Evolutionary conservation across 2,113 vertebrate species (phyloP), one percentile per base, ranked within the genome.

Genomic region (Lates calcarifer): DNA sequence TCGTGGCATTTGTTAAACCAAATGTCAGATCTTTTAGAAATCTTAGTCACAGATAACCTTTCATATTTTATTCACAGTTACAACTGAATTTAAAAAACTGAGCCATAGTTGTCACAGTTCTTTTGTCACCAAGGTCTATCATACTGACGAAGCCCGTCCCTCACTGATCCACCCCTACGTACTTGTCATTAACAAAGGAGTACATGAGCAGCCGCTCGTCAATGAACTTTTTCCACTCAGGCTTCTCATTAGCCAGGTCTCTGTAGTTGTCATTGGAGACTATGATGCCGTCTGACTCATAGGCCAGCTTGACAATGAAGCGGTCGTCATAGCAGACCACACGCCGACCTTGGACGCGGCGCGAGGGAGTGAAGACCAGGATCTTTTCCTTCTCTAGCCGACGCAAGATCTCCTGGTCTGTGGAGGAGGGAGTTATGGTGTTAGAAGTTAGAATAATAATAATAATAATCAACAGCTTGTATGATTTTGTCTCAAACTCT

Each of bases 151-250:
- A 73, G 1, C 5, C 13, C 0, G 7, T 9, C 49, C 14, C 45
- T 28, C 20, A 0, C 9, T 17, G 2, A 53, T 3, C 31, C 58
- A 3, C 26, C 18, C 17, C 17, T 20, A 79, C 97, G 95, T 92
- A 99, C 98, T 99, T 99, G 95, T 99, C 98, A 63, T 99, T 99
- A 86, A 99, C 98, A 82, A 99, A 99, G 6, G 98, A 99, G 87
- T 99, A 99, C 98, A 99, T 99, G 81, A 99, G 94, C 87, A 99
- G 92, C 39, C 98, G 93, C 75, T 99, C 98, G 22, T 99, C 98
- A 74, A 99, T 97, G 92, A 99, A 98, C 92, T 98, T 99, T 95
- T 99, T 99, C 98, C 97, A 99, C 86, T 99, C 98, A 0, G 97
- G 97, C 76, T 98, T 99, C 89, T 99, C 98, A 49, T 98, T 98